These are phyloP conservation scores for Pleuronectes platessa DNA, from an alignment of 2,113 vertebrate species.

Conservation along the genomic window DNA sequence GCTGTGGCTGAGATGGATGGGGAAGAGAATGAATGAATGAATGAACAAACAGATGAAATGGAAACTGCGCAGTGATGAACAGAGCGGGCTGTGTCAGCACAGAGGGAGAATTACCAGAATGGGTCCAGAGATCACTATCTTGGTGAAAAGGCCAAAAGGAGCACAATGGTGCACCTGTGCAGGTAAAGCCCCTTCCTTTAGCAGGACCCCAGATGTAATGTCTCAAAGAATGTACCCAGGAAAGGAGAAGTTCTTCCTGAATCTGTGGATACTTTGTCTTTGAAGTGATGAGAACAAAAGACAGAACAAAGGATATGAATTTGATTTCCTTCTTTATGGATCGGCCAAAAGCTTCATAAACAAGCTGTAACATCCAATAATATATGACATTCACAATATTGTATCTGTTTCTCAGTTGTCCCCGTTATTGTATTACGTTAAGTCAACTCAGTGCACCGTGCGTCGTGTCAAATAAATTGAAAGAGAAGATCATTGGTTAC, in stretches of 20 bases:
- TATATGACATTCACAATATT: neutral
- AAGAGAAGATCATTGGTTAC: constrained; percentile 3
- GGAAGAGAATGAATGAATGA: neutral
- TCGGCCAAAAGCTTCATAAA: constrained; percentile 35
- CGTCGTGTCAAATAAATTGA: constrained; percentile 14
- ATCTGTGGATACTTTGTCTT: neutral
- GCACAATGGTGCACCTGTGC: constrained; percentile 68
- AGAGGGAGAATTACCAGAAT: constrained; percentile 37
- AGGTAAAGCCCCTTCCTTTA: constrained; percentile 30
- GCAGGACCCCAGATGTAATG: neutral
- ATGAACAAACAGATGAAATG: constrained; percentile 54
- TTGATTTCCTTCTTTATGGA: constrained; percentile 8
- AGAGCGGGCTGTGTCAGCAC: constrained; percentile 47
- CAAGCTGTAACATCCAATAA: constrained; percentile 17
- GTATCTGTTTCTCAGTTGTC: constrained; percentile 21
- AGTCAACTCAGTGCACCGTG: neutral
- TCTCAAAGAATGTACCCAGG: neutral
- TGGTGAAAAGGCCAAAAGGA: constrained; percentile 38
- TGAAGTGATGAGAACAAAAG: neutral
- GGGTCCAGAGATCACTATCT: constrained; percentile 60
- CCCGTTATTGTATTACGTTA: constrained; percentile 31
- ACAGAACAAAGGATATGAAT: neutral
- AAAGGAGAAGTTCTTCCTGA: neutral
- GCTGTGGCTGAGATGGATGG: constrained; percentile 42
- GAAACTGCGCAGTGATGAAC: constrained; percentile 53